These are phyloP conservation scores for Latrodectus geometricus DNA, from an alignment of 1,140 invertebrate species.

Conservation along the genomic window DNA sequence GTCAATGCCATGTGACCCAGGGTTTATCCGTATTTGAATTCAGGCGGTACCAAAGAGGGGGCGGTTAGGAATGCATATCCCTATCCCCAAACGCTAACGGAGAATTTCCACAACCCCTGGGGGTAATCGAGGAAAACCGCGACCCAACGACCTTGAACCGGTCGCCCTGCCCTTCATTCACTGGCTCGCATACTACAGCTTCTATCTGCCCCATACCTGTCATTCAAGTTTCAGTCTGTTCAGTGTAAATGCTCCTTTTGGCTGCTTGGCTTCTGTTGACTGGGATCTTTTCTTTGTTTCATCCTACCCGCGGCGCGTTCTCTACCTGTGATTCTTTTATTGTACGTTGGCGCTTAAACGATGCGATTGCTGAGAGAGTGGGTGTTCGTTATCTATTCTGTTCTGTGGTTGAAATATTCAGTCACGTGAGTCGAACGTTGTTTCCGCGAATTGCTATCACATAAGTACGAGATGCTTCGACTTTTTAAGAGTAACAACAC, in stretches of 20 bases:
- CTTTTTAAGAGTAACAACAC: too few species aligned
- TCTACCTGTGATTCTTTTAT: background rate
- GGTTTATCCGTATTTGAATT: background rate
- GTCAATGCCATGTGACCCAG: background rate
- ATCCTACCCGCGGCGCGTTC: conserved; percentile 4
- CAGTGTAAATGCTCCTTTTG: conserved; percentile 1
- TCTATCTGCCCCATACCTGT: conserved; percentile 35
- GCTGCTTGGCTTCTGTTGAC: conserved; percentile 14
- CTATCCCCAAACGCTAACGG: conserved; percentile 7
- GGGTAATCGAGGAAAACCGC: background rate
- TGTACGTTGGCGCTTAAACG: background rate
- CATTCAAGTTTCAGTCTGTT: conserved; percentile 52
- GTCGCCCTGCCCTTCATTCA: conserved; percentile 24
- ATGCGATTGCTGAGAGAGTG: background rate
- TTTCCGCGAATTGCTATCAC: too few species aligned
- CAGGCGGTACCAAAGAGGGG: background rate
- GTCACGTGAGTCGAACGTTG: too few species aligned
- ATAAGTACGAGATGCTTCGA: too few species aligned
- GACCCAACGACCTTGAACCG: conserved; percentile 51
- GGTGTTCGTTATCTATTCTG: background rate
- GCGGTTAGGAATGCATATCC: background rate
- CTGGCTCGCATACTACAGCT: background rate
- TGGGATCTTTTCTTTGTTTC: conserved; percentile 5
- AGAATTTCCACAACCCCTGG: background rate
- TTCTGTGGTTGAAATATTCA: background rate